Percentiles rank a stretch among this genome's conserved stretches.
phyloP scores from a whole-genome alignment of 2,113 vertebrate species.

The Nestor notabilis region DNA sequence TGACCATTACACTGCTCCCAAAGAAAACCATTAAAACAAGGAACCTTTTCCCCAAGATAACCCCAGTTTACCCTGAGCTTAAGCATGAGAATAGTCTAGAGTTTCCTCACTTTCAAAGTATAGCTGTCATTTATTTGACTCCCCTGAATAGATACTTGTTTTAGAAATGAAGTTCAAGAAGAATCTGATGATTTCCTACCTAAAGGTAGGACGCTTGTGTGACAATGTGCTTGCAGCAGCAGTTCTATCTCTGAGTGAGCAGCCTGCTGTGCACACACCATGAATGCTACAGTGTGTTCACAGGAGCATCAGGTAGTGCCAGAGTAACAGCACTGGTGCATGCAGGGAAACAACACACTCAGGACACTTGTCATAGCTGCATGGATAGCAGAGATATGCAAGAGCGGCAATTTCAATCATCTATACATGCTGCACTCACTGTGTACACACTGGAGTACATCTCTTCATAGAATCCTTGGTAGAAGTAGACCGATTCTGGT shows the following conservation, averaged over 20 bases:
- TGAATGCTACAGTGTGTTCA: too few relatives aligned
- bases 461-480: background rate
- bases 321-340: background rate
- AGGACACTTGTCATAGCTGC: background rate
- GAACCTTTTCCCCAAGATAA: background rate
- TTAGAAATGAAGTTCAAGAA: background rate
- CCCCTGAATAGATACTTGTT: background rate
- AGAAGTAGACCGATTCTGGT: background rate
- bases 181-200: background rate
- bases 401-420: background rate
- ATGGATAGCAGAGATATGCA: background rate
- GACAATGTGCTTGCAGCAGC: background rate
- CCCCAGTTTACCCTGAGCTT: background rate
- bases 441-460: background rate
- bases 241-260: background rate
- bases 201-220: too few relatives aligned
- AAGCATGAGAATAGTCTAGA: background rate
- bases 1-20: background rate
- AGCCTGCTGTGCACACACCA: accelerated
- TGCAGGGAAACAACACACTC: background rate
- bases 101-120: background rate
- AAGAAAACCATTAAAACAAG: background rate
- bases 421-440: background rate
- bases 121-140: background rate
- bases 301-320: background rate